These are phyloP conservation scores for Discoglossus pictus DNA, from an alignment of 2,797 vertebrate species.

Conservation along the genomic window DNA sequence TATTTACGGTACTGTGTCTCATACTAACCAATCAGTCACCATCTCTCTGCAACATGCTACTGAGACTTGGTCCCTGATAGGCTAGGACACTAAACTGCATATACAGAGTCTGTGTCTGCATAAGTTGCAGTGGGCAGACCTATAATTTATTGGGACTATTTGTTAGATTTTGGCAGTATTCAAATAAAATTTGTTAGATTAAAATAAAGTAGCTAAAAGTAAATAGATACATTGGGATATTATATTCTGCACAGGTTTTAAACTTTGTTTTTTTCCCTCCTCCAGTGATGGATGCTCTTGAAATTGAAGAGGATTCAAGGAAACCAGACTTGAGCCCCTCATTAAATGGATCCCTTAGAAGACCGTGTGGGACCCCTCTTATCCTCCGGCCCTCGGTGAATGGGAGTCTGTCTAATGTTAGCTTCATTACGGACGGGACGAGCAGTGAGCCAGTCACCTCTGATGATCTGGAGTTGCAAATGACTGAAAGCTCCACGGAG, in stretches of 20 bases:
- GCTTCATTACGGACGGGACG: slow-evolving; percentile 47
- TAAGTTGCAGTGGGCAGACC: no score
- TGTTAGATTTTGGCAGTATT: no score
- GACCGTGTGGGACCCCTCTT: background rate
- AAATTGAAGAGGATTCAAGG: slow-evolving; percentile 39
- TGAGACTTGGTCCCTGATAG: no score
- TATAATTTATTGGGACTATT: no score
- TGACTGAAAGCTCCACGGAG: slow-evolving; percentile 7
- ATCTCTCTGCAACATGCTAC: no score
- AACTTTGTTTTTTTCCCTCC: slow-evolving; percentile 13
- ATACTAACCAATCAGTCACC: no score
- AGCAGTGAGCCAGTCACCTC: slow-evolving; percentile 43
- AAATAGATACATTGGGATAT: no score
- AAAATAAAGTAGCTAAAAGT: no score
- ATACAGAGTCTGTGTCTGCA: no score
- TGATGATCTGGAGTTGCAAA: slow-evolving; percentile 21
- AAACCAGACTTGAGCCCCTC: slow-evolving; percentile 27
- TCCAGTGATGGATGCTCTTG: slow-evolving; percentile 58
- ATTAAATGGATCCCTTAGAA: background rate
- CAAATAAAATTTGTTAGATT: no score
- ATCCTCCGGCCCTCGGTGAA: slow-evolving; percentile 54
- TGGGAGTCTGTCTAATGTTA: slow-evolving; percentile 67
- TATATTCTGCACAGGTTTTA: background rate
- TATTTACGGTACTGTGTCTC: no score
- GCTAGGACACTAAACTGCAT: no score